Conservation (phyloP, 1,140 invertebrate genomes). For the Gryllus bimaculatus region DNA sequence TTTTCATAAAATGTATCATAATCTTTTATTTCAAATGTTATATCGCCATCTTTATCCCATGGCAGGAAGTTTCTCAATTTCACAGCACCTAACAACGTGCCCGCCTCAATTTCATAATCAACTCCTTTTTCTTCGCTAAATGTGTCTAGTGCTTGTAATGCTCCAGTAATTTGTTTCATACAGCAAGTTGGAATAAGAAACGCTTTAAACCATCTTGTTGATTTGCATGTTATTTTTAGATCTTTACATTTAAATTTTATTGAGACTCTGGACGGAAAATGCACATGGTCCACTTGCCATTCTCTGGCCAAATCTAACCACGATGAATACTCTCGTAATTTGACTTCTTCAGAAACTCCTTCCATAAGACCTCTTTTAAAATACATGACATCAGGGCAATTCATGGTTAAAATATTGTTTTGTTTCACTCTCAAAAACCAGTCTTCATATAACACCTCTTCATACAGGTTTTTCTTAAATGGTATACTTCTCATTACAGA, state of each 20-base stretch:
- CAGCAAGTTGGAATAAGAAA: conserved; percentile 25
- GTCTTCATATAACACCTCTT: conserved; percentile 26
- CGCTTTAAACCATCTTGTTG: conserved; percentile 4
- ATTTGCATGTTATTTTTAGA: conserved; percentile 21
- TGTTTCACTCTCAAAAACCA: conserved; percentile 28
- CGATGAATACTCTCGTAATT: not conserved
- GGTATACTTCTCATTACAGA: conserved; percentile 18
- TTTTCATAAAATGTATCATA: conserved; percentile 11
- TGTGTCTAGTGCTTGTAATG: conserved; percentile 17
- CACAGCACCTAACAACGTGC: conserved; percentile 29
- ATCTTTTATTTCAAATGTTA: conserved; percentile 19
- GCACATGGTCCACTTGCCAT: conserved; percentile 23
- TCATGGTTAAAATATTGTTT: conserved; percentile 20
- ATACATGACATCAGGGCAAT: conserved; percentile 31
- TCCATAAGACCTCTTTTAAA: conserved; percentile 21
- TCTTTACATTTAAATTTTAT: conserved; percentile 25
- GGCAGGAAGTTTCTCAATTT: conserved; percentile 29
- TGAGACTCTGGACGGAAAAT: conserved; percentile 17
- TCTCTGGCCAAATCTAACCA: conserved; percentile 24
- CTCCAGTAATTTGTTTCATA: conserved; percentile 19
- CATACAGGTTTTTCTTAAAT: conserved; percentile 23
- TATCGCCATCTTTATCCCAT: conserved; percentile 31
- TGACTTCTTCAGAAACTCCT: conserved; percentile 8
- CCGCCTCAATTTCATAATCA: conserved; percentile 28
- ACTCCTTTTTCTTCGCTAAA: conserved; percentile 17